phyloP scores from a whole-genome alignment of 2,888 invertebrate genomes.

The Drosophila kuntzei region DNA sequence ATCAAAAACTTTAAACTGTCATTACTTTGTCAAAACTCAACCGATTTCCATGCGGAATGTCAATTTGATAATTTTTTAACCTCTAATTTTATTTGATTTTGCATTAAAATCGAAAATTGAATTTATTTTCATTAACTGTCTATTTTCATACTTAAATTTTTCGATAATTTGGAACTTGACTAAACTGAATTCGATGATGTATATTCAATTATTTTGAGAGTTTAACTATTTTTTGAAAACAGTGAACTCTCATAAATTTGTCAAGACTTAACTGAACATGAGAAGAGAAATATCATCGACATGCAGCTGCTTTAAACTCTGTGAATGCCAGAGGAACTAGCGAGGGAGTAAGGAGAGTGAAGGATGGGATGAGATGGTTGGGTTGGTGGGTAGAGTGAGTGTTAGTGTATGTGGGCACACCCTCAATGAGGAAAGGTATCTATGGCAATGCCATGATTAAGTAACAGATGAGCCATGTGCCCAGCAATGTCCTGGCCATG shows the following conservation, averaged over 20 bases:
- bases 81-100: no score
- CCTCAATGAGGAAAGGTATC: conserved; percentile 56
- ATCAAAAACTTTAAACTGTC: no score
- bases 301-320: conserved; percentile 43
- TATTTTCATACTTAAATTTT: no score
- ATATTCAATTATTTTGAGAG: no score
- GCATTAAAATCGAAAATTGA: no score
- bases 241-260: background rate
- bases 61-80: no score
- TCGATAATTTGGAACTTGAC: no score
- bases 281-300: conserved; percentile 14
- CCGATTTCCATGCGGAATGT: no score
- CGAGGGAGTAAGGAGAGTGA: conserved; percentile 10
- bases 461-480: conserved; percentile 78
- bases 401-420: conserved; percentile 27
- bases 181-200: no score
- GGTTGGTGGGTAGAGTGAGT: background rate
- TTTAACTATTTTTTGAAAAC: background rate
- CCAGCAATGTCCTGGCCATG: conserved; percentile 64
- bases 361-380: no score
- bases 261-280: background rate
- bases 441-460: conserved; percentile 81
- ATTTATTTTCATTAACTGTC: no score
- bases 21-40: no score
- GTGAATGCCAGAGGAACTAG: conserved; percentile 35